These are phyloP conservation scores for Leptestheria dahalacensis DNA, from an alignment of 1,140 invertebrate genomes.

Conservation along the genomic window DNA sequence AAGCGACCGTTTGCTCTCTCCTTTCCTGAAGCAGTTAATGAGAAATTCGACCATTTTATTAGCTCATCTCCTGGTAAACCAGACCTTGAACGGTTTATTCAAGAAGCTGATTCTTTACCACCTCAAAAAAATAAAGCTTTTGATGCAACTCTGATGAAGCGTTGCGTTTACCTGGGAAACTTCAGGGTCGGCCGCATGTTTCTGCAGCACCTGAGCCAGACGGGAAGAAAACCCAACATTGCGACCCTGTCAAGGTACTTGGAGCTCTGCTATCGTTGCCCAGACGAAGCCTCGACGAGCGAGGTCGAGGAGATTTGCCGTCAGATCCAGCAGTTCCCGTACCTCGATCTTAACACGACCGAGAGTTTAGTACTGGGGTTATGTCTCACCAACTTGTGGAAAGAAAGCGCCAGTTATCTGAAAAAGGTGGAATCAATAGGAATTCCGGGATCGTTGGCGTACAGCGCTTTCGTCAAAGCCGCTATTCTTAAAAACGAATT, in stretches of 20 bases:
- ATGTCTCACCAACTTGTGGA: slow-evolving; percentile 43
- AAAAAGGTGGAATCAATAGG: slow-evolving; percentile 35
- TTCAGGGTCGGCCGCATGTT: not conserved
- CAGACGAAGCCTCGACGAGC: not conserved
- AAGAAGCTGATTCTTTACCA: not conserved
- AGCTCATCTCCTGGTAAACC: not conserved
- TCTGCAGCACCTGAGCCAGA: not conserved
- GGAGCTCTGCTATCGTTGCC: slow-evolving; percentile 9
- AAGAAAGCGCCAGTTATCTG: slow-evolving; percentile 39
- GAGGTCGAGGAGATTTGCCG: slow-evolving; percentile 27
- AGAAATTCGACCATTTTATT: not conserved
- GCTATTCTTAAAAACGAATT: slow-evolving; percentile 38
- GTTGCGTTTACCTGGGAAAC: not conserved
- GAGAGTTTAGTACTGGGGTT: slow-evolving; percentile 41
- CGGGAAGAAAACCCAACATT: slow-evolving; percentile 30
- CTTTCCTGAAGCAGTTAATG: not conserved
- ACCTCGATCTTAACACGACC: slow-evolving; percentile 38
- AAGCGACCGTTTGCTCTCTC: no score
- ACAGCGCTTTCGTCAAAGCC: slow-evolving; percentile 33
- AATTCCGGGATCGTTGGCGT: slow-evolving; percentile 25
- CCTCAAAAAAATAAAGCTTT: not conserved
- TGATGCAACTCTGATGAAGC: not conserved
- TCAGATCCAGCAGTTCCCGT: slow-evolving; percentile 35
- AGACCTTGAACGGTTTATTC: not conserved
- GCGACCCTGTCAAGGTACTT: slow-evolving; percentile 13